A percentile compares a stretch with the other conserved stretches of the same genome.
Conservation (phyloP, 2,113 vertebrate species). For the Cyanoramphus novaezelandiae region DNA sequence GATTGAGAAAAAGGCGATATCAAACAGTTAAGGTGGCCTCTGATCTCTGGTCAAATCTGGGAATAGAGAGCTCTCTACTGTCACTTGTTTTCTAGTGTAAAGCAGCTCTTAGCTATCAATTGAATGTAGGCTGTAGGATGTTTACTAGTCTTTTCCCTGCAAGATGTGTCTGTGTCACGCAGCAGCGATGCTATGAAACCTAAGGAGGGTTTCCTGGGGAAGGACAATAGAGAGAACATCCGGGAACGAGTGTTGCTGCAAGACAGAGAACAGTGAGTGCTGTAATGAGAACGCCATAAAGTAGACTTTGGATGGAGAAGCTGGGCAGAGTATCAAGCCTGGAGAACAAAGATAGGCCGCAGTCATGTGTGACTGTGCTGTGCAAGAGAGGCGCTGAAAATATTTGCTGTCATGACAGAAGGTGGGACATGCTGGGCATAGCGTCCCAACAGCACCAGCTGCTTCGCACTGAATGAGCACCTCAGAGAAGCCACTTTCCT, state of each 20-base stretch:
- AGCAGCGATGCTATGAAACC: background rate
- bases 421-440: accelerated
- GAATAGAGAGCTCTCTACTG: background rate
- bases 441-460: background rate
- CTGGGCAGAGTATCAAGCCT: background rate
- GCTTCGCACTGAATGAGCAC: background rate
- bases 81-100: background rate
- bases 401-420: background rate
- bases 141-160: background rate
- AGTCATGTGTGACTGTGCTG: background rate
- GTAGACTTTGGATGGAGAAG: background rate
- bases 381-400: background rate
- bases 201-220: background rate
- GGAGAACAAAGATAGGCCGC: background rate
- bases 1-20: background rate
- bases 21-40: background rate
- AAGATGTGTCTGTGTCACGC: background rate
- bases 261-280: background rate
- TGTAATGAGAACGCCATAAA: background rate
- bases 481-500: background rate
- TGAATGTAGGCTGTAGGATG: background rate
- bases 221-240: background rate
- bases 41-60: background rate
- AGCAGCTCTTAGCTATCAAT: background rate
- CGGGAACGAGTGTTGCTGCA: background rate